phyloP scores from a whole-genome alignment of 2,888 invertebrate genomes.

The Lordiphosa fenestrarum region DNA sequence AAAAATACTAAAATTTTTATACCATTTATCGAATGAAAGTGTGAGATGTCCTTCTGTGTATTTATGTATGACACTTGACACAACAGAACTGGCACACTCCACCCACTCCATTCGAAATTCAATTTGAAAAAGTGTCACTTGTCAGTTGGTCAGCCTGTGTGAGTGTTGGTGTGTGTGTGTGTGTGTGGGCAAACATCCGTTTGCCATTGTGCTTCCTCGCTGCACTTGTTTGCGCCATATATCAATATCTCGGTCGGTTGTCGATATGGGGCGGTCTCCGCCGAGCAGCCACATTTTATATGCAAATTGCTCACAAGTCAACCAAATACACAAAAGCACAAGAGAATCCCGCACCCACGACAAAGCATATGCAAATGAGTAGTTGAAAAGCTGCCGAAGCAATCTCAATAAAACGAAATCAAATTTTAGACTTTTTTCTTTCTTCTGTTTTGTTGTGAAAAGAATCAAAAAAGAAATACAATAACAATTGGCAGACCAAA shows the following conservation, averaged over 20 bases:
- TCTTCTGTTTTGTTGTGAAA: not conserved
- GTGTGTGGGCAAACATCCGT: not conserved
- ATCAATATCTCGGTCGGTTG: conserved; percentile 8
- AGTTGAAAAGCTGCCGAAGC: conserved; percentile 3
- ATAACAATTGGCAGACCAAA: conserved; percentile 10
- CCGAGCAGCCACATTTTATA: conserved; percentile 41
- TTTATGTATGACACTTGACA: conserved; percentile 2
- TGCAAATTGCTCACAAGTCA: conserved; percentile 58
- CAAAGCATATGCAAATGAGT: conserved; percentile 41
- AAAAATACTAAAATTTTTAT: not conserved
- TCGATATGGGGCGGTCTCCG: conserved; percentile 11
- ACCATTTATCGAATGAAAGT: not conserved
- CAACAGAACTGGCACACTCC: not conserved
- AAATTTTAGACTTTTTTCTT: not conserved
- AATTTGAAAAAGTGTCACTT: conserved; percentile 72
- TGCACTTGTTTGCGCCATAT: conserved; percentile 13
- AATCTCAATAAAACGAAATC: conserved; percentile 8
- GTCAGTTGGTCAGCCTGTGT: conserved; percentile 51
- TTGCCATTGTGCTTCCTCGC: conserved; percentile 36
- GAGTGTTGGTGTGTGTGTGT: too few relatives aligned
- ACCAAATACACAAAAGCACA: conserved; percentile 41
- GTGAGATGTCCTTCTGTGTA: not conserved
- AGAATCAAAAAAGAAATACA: not conserved
- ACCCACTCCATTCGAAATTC: conserved; percentile 43
- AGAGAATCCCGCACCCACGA: conserved; percentile 16